phyloP scores from a whole-genome alignment of 2,113 vertebrate genomes.

The Odontesthes bonariensis region DNA sequence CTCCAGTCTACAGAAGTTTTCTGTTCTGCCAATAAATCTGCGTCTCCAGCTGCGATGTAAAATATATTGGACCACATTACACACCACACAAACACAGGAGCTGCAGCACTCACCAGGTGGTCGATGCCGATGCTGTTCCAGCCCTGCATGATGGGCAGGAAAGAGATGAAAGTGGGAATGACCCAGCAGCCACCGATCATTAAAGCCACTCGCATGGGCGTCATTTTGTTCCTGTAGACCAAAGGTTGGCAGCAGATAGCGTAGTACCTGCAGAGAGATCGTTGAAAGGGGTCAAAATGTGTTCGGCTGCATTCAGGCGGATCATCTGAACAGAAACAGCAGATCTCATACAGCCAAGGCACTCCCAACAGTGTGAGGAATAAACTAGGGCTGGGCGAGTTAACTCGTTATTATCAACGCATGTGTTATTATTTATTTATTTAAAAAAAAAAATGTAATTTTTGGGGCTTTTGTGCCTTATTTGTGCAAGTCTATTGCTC shows the following conservation, averaged over 20 bases:
- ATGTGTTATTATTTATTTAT: no score
- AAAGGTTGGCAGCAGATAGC: slow-evolving; percentile 99
- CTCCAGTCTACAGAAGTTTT: not conserved
- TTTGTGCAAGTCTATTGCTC: no score
- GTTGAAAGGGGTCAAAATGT: not conserved
- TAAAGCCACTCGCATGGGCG: slow-evolving; percentile 90
- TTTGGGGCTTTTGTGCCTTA: no score
- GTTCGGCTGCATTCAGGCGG: not conserved
- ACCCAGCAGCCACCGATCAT: slow-evolving; percentile 99
- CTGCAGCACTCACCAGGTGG: slow-evolving; percentile 87
- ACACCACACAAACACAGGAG: not conserved
- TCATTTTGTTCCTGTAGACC: slow-evolving; percentile 99
- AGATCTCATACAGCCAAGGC: not conserved
- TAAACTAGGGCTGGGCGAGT: no score
- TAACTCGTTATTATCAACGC: no score
- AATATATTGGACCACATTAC: slow-evolving; percentile 22
- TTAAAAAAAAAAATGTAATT: no score
- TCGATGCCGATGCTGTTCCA: slow-evolving; percentile 99
- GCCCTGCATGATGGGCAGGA: slow-evolving; percentile 99
- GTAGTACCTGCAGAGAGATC: slow-evolving; percentile 86
- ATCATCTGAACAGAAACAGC: not conserved
- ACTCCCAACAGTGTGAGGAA: no score
- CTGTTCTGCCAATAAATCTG: not conserved
- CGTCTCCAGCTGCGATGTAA: not conserved
- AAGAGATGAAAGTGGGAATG: slow-evolving; percentile 96